Conservation (phyloP, 2,797 vertebrate genomes). For the Acanthopagrus latus region DNA sequence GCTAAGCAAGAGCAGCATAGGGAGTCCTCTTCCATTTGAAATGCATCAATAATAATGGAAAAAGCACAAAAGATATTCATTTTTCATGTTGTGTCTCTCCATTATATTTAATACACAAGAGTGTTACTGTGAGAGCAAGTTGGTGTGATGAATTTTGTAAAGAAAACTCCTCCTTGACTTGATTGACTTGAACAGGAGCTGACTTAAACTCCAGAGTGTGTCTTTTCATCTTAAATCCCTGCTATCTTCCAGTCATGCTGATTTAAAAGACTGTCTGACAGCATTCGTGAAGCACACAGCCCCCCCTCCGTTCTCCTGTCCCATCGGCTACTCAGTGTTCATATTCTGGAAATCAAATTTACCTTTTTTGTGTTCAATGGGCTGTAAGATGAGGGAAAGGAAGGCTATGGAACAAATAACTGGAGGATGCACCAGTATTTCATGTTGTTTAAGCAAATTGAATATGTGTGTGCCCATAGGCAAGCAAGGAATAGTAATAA, state of each 20-base stretch:
- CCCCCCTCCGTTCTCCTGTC: slow-evolving; percentile 34
- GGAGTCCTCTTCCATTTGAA: slow-evolving; percentile 71
- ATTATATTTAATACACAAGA: slow-evolving; percentile 72
- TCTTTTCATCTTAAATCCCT: slow-evolving; percentile 62
- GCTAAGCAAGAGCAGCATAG: slow-evolving; percentile 64
- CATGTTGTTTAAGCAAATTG: slow-evolving; percentile 63
- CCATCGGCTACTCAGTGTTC: slow-evolving; percentile 46
- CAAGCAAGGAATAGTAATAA: slow-evolving; percentile 57
- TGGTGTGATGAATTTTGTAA: slow-evolving; percentile 76
- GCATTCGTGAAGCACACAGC: slow-evolving; percentile 41
- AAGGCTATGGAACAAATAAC: slow-evolving; percentile 56
- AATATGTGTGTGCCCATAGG: slow-evolving; percentile 60
- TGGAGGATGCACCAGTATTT: slow-evolving; percentile 36
- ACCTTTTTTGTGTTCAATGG: slow-evolving; percentile 51
- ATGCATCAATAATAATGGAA: slow-evolving; percentile 77
- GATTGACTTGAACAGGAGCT: slow-evolving; percentile 73
- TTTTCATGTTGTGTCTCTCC: slow-evolving; percentile 68
- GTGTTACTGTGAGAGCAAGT: slow-evolving; percentile 64
- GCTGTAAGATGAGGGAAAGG: slow-evolving; percentile 44
- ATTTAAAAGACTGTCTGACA: slow-evolving; percentile 65
- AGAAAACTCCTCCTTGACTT: slow-evolving; percentile 61
- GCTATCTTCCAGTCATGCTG: slow-evolving; percentile 48
- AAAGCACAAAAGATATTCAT: slow-evolving; percentile 72
- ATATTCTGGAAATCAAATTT: slow-evolving; percentile 56
- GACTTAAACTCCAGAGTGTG: slow-evolving; percentile 54